Base-by-base conservation (phyloP, 2,888 invertebrate genomes). In the Cryptocephalus moraei region DNA sequence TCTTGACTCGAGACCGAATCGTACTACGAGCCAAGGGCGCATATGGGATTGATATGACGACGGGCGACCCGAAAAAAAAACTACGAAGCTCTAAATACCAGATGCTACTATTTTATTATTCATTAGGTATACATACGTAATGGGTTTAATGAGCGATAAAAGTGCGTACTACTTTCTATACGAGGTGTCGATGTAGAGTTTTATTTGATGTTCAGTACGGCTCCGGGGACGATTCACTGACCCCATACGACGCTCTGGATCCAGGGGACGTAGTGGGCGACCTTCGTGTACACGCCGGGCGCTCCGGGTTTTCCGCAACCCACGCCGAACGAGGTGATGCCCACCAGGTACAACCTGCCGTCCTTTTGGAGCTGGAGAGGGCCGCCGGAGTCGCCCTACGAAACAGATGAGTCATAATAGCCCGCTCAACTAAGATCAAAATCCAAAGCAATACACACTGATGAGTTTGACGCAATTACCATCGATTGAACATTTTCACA, bases 341-440 rank as follows among this genome's bases (percentile, higher is more conserved):
- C 63, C 8, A 62, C 57, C 10, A 63, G 44, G 45, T 57, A 58
- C 46, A 52, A 45, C 42, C 53, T 49, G 32, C 50, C 54, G 33
- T 54, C 52, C 40, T 54, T 52, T 44, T 58, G 49, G 2, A 58
- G 42, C 48, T 62, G 61, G 4, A 63, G 50, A 8, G 63, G 63
- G 2, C 63, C 63, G 13, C 63, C 63, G 10, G 63, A 63, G 49
- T 63, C 63, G 6, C 62, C 62, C 58, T 60, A 45, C 41, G 56
- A 54, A 6, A 22, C 2, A 4, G 22, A 4, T 22, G 22, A n/a
- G n/a, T n/a, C n/a, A n/a, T n/a, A n/a, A n/a, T n/a, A n/a, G n/a
- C n/a, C n/a, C n/a, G n/a, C n/a, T n/a, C n/a, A n/a, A n/a, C n/a
- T n/a, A n/a, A n/a, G n/a, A n/a, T n/a, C n/a, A n/a, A n/a, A n/a